Conservation (phyloP, 2,888 invertebrate genomes). For the Neoaliturus tenellus region DNA sequence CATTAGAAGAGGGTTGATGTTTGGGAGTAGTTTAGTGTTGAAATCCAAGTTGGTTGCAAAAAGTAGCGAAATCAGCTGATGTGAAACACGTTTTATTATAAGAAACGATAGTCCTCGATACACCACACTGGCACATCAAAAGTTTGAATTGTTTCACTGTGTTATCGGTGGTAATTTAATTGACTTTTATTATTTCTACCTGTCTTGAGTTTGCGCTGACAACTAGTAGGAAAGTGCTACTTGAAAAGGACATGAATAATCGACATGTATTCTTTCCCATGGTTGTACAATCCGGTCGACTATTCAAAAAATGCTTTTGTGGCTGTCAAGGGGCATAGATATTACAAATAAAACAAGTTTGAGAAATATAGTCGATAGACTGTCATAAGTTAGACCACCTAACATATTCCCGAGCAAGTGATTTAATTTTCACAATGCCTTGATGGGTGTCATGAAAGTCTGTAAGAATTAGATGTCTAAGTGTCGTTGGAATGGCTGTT, state of each 20-base stretch:
- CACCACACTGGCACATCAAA: too few species aligned
- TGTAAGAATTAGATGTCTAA: neutral
- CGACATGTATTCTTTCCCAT: neutral
- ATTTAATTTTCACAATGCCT: neutral
- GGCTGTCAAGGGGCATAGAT: neutral
- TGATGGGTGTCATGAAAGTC: neutral
- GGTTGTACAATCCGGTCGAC: neutral
- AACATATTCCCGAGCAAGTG: neutral
- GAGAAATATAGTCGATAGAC: neutral
- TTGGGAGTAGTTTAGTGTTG: too few species aligned
- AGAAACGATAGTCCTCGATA: too few species aligned
- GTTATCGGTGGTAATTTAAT: too few species aligned
- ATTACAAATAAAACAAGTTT: neutral
- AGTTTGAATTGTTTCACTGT: too few species aligned
- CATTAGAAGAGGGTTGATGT: too few species aligned
- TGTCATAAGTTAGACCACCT: neutral
- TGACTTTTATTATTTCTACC: too few species aligned
- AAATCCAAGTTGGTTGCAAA: too few species aligned
- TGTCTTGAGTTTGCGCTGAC: too few species aligned
- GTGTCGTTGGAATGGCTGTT: neutral
- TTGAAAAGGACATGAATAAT: neutral
- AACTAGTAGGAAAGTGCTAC: too few species aligned
- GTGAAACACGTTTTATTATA: too few species aligned
- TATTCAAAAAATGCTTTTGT: neutral
- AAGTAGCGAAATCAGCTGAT: too few species aligned